A percentile compares a stretch with the other conserved stretches of the same genome.
Evolutionary conservation across 2,113 vertebrate species (phyloP).

Genomic region (Electrona antarctica): DNA sequence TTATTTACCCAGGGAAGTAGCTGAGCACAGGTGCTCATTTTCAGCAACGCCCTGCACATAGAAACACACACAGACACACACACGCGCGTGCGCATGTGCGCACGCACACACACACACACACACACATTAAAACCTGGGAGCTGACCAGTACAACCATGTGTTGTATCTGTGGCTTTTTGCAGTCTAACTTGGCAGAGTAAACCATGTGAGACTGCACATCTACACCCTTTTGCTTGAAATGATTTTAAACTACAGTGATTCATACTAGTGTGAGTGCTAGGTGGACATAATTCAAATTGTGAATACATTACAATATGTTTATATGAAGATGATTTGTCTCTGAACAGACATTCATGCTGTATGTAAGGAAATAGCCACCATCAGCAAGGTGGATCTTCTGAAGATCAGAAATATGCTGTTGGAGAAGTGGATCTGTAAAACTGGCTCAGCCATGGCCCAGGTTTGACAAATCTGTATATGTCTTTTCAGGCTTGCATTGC

Average conservation of each 20-base stretch:
- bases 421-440: slow-evolving; percentile 92
- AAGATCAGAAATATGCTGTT: slow-evolving; percentile 88
- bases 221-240: too few relatives aligned
- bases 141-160: not conserved
- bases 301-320: not conserved
- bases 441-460: slow-evolving; percentile 63
- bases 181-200: not conserved
- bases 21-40: too few relatives aligned
- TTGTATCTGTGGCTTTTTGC: not conserved
- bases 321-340: not conserved
- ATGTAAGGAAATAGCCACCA: slow-evolving; percentile 87
- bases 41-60: too few relatives aligned
- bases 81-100: too few relatives aligned
- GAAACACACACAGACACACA: too few relatives aligned
- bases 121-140: too few relatives aligned
- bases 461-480: slow-evolving; percentile 66
- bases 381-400: slow-evolving; percentile 87
- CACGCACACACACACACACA: too few relatives aligned
- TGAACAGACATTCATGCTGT: slow-evolving; percentile 87
- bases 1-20: too few relatives aligned
- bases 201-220: too few relatives aligned
- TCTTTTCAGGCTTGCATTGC: not conserved
- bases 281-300: not conserved
- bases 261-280: not conserved
- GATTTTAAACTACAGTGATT: too few relatives aligned